These are phyloP conservation scores for Arizona elegans DNA, from an alignment of 2,113 vertebrate species.

Conservation along the genomic window DNA sequence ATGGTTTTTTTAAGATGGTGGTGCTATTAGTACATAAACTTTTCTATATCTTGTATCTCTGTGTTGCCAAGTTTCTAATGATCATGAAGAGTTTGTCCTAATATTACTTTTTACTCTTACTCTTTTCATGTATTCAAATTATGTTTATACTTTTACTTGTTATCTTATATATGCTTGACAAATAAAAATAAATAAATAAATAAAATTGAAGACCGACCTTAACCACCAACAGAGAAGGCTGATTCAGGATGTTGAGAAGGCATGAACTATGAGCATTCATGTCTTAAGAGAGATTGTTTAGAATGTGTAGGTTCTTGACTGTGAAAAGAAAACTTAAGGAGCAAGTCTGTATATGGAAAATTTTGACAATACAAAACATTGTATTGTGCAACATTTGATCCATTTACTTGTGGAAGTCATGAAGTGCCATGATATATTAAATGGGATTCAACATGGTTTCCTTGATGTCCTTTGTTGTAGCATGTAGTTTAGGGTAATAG, in stretches of 20 bases:
- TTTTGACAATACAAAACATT: background rate
- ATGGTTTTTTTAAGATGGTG: background rate
- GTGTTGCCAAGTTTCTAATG: background rate
- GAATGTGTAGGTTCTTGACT: background rate
- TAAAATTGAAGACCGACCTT: background rate
- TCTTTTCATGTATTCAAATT: no score
- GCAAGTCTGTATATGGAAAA: no score
- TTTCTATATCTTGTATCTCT: background rate
- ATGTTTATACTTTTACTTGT: no score
- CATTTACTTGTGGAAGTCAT: background rate
- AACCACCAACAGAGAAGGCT: background rate
- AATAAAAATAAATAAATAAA: no score
- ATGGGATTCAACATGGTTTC: background rate
- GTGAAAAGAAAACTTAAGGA: background rate
- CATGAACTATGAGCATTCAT: background rate
- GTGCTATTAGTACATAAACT: background rate
- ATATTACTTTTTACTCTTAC: no score
- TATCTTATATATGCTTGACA: no score
- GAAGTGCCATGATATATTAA: background rate
- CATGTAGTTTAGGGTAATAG: background rate
- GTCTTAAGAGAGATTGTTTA: background rate
- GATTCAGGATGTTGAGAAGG: background rate
- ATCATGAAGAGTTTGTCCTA: background rate
- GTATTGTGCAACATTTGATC: background rate
- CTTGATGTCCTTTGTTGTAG: background rate